Evolutionary conservation across 2,113 vertebrate species (phyloP).

Genomic region (Peucedramus taeniatus): DNA sequence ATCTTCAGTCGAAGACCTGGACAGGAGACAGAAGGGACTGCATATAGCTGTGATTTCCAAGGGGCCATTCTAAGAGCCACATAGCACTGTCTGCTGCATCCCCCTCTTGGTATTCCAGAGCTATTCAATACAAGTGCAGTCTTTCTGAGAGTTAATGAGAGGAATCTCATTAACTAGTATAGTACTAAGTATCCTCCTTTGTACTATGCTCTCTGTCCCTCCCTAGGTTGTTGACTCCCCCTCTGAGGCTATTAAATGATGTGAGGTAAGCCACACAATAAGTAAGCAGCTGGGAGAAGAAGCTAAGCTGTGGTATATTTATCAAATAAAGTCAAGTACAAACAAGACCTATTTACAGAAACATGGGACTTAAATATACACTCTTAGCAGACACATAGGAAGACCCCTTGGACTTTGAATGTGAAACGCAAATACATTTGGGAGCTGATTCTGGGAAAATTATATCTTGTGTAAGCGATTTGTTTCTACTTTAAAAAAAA

Average conservation of each 20-base stretch:
- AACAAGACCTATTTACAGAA: background rate
- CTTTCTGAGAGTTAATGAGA: background rate
- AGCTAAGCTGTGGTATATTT: background rate
- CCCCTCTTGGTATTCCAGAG: background rate
- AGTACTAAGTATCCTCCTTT: background rate
- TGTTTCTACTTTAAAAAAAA: background rate
- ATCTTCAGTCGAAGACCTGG: background rate
- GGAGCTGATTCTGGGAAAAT: background rate
- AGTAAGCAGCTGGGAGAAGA: background rate
- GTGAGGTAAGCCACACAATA: background rate
- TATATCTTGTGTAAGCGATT: background rate
- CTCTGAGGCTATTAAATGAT: background rate
- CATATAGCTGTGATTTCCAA: background rate
- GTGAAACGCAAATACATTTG: background rate
- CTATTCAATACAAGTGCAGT: background rate
- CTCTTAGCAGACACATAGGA: background rate
- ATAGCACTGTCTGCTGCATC: background rate
- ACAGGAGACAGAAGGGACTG: background rate
- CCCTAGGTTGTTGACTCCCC: background rate
- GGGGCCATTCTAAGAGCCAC: background rate
- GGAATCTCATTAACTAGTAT: background rate
- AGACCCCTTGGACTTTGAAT: background rate
- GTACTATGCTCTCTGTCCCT: background rate
- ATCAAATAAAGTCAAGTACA: background rate
- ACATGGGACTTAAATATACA: background rate